Evolutionary conservation across 2,888 invertebrate species (phyloP), one percentile per base, ranked within the genome.

Genomic region (Tuberolachnus salignus): DNA sequence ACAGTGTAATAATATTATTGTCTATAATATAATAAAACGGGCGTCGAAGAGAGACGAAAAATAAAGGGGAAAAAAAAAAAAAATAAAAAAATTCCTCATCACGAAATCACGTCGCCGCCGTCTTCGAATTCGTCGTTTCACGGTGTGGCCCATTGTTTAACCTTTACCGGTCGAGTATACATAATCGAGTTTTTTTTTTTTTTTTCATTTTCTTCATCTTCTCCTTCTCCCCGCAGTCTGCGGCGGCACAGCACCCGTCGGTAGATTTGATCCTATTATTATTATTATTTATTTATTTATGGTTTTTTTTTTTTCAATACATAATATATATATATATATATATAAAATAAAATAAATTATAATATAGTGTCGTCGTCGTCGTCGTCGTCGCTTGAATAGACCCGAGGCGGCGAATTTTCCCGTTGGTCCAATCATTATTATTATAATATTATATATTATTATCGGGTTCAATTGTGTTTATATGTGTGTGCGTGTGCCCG

Each of bases 81-180:
- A 34, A 34, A 34, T 34, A 34, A 34, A 61, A 61, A 53, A 57
- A 63, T 42, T 53, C 34, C 34, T 42, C 19, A 6, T 61, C 63
- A 19, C 16, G 51, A 63, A 21, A 63, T 63, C 61, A 63, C 73
- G 73, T 51, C 44, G 61, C 26, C 10, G 8, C 11, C 42, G 46
- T 57, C 57, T n/a, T 42, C 42, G 67, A 46, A 57, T 59, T 21
- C 66, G 67, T 67, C 57, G 57, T 75, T 75, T 75, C 75, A 75
- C 67, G 75, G 67, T 75, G 57, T 46, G 44, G 53, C 66, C 66
- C 75, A 67, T 75, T 75, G 75, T 75, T 75, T 75, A 75, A 75
- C 75, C 75, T 75, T 67, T 67, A 75, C 75, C 75, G 75, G 59
- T 57, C 57, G 26, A 46, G n/a, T 67, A 6, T 57, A 66, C 19